phyloP scores from a whole-genome alignment of 2,888 invertebrate genomes.

The Julus scanicus region DNA sequence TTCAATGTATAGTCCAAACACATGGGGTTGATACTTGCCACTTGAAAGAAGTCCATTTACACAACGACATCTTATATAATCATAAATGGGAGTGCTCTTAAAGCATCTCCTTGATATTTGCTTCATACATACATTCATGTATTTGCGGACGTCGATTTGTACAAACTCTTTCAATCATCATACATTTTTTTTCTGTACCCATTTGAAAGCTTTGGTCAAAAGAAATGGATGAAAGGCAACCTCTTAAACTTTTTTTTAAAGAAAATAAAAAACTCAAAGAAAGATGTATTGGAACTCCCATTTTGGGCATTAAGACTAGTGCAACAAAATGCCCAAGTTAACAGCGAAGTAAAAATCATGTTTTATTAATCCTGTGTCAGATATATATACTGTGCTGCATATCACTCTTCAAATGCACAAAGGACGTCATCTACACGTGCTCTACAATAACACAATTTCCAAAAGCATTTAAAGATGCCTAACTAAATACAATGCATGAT shows the following conservation, averaged over 20 bases:
- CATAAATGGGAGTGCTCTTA: slow-evolving; percentile 33
- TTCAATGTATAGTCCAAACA: slow-evolving; percentile 16
- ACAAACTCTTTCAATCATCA: slow-evolving; percentile 26
- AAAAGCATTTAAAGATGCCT: too few species aligned
- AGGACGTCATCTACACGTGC: too few species aligned
- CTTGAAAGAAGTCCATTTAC: slow-evolving; percentile 33
- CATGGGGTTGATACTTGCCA: slow-evolving; percentile 14
- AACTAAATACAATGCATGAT: too few species aligned
- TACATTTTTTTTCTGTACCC: slow-evolving; percentile 24
- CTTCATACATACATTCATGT: slow-evolving; percentile 33
- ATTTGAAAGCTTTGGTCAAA: slow-evolving; percentile 33
- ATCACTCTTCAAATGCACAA: too few species aligned
- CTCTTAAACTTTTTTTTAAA: neutral
- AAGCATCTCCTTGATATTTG: neutral
- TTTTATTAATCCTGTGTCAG: neutral
- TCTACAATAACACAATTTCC: too few species aligned
- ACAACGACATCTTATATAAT: slow-evolving; percentile 26
- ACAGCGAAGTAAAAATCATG: neutral
- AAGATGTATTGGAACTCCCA: neutral
- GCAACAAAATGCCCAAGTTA: neutral
- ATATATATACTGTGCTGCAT: too few species aligned
- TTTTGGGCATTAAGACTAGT: neutral
- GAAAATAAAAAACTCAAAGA: slow-evolving; percentile 7
- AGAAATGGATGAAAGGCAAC: slow-evolving; percentile 26
- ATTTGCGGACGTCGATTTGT: slow-evolving; percentile 27